Percentiles rank a stretch among this genome's conserved stretches.
phyloP scores from a whole-genome alignment of 2,888 invertebrate genomes.

The Dastarcus helophoroides region DNA sequence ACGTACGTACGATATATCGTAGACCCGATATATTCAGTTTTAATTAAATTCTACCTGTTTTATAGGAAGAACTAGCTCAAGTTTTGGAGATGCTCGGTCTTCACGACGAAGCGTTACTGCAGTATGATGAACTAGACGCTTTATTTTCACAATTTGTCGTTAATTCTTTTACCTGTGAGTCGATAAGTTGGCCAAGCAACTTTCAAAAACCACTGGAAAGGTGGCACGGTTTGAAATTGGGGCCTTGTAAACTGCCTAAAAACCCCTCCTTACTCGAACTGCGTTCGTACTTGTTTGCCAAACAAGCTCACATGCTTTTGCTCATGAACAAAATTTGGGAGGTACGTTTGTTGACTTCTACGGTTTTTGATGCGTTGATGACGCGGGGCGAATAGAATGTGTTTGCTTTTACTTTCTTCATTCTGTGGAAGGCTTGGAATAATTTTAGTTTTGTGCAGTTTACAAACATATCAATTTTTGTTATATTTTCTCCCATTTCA shows the following conservation, averaged over 20 bases:
- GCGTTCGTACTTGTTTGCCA: slow-evolving; percentile 84
- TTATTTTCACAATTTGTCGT: slow-evolving; percentile 93
- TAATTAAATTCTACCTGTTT: too few species aligned
- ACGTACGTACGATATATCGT: slow-evolving; percentile 56
- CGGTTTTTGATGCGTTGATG: neutral
- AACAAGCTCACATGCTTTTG: slow-evolving; percentile 79
- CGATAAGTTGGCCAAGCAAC: slow-evolving; percentile 68
- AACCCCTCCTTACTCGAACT: slow-evolving; percentile 72
- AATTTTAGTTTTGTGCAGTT: too few species aligned
- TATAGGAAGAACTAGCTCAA: slow-evolving; percentile 86
- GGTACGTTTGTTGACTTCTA: slow-evolving; percentile 38
- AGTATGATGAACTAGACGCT: slow-evolving; percentile 95
- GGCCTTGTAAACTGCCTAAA: slow-evolving; percentile 50
- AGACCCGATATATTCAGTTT: too few species aligned
- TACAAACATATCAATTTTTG: too few species aligned
- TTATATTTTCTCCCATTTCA: too few species aligned
- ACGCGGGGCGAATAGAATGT: too few species aligned
- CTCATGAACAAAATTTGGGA: slow-evolving; percentile 68
- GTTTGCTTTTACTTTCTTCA: too few species aligned
- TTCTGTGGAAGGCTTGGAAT: too few species aligned
- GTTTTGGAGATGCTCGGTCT: slow-evolving; percentile 89
- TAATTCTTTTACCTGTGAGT: slow-evolving; percentile 81
- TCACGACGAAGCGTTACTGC: slow-evolving; percentile 87
- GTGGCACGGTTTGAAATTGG: slow-evolving; percentile 73
- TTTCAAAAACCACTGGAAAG: slow-evolving; percentile 69